Base-by-base conservation (phyloP, 2,888 invertebrate species). In the Campopleginae sp. region DNA sequence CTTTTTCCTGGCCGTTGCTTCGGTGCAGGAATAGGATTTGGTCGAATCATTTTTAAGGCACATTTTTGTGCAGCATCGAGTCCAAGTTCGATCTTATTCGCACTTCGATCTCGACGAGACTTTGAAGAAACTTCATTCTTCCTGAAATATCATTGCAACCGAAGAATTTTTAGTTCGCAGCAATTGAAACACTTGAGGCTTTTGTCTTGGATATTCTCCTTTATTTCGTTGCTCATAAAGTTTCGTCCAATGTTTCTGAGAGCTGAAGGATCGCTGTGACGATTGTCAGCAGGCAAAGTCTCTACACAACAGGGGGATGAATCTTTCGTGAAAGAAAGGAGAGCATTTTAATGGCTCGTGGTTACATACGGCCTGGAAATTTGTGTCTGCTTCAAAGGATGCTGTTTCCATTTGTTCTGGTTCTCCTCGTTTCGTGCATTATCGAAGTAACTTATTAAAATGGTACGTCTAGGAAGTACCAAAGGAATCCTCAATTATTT, bases 211-310 rank as follows among this genome's bases (percentile, higher is more conserved):
- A 58, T 14, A 27, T 19, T 38, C 10, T 76, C 38, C 0, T 27
- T 66, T 51, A 14, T 65, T 66, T 23, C 63, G 48, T 4, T 14
- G 17, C 76, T 65, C 65, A 38, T 51, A 38, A 51, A 51, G 23
- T 48, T 76, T 58, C 58, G 23, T 44, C 48, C 19, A 44, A 48
- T 33, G 38, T 63, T 48, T 3, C 31, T 8, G 12, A 51, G 65
- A 19, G 48, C 65, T 46, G 31, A 46, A 65, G 38, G 65, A 65
- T 51, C 51, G 44, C 17, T 5, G 48, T 8, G 48, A 51, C 38
- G 65, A 76, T 76, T 75, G 46, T 48, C 33, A 48, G 48, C 46
- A 75, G 6, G 58, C 74, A 31, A 75, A 48, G 8, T 14, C 23
- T 19, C 48, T 17, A n/a, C 76, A 38, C 33, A 76, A 65, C 38